Evolutionary conservation across 1,140 invertebrate species (phyloP), one percentile per base, ranked within the genome.

Genomic region (Cydia splendana): DNA sequence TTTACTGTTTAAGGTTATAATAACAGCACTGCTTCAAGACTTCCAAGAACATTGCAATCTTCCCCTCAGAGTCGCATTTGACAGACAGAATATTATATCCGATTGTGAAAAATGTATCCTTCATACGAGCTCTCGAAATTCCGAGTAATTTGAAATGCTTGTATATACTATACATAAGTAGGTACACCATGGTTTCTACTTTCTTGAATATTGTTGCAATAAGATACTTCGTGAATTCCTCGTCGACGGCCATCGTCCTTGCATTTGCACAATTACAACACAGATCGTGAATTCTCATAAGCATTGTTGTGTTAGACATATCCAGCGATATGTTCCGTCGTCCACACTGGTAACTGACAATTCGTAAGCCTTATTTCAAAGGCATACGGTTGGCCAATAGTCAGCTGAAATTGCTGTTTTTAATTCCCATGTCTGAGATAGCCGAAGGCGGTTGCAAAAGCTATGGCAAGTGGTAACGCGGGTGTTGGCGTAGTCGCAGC

Each of bases 261-360:
- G 51, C 51, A 18, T 62, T 62, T n/a, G 2, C 57, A 62, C 57
- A 62, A 62, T 62, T 62, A 20, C 57, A 62, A 24, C 57, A 62
- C 15, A 62, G 10, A 62, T 62, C 57, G 57, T 62, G 57, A 62
- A 24, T 57, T 62, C 57, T 24, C 57, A 62, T 24, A 62, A 62
- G 57, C 3, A 62, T 62, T 62, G 57, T 62, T 62, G 20, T 62
- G 57, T 62, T 62, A 10, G n/a, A 24, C 57, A 62, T 62, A 20
- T 62, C 57, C 57, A 24, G 57, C 57, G 57, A 20, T 24, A 24
- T 62, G 57, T 62, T 62, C 57, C 57, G 15, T 9, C n/a, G 10
- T 24, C 57, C 45, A 48, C 12, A 48, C 42, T 45, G 42, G 42
- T 48, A 48, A 13, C 12, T 48, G 45, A 48, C 45, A 13, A 4